Evolutionary conservation across 2,797 vertebrate genomes (phyloP), one percentile per base, ranked within the genome.

Genomic region (Chaunax sp.): DNA sequence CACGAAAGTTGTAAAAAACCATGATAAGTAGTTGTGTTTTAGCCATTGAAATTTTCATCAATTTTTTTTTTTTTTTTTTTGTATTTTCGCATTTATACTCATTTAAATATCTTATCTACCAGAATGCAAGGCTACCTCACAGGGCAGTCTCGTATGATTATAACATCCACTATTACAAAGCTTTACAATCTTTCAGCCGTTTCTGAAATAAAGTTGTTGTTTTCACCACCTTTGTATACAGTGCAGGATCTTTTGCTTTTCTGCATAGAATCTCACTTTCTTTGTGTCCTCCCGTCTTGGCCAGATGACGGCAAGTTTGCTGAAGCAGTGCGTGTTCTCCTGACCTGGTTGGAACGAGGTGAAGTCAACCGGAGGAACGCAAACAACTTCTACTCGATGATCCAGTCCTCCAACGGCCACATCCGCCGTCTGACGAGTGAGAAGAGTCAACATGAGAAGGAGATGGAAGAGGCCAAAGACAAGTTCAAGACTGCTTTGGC

Each of bases 371-470:
- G 97, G 20, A 94, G 96, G 56, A 98, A 95, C 0, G 96, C 97
- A 88, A 99, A 98, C 91, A 97, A 95, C 93, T 98, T 99, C 92
- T 98, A 98, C 87, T 98, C 96, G 73, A 99, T 98, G 97, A 97
- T 99, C 91, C 97, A 98, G 89, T 97, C 96, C 0, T 96, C 96
- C 69, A 98, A 97, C 85, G 97, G 97, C 89, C 97, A 98, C 71
- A 89, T 98, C 77, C 96, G 97, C 64, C 90, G 96, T 22, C 93
- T 99, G 23, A 93, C 96, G 81, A 93, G 94, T 0, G 97, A 98
- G 90, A 98, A 97, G 82, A 93, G 94, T 1, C 88, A 94, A 33
- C 97, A 99, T 0, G 96, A 99, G 87, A 98, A 97, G 78, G 97
- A 97, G 85, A 95, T 99, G 96, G 97, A 99, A 22, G 96, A 97